A percentile compares a stretch with the other conserved stretches of the same genome.
Conservation (phyloP, 2,113 vertebrate species). For the Todiramphus saurophagus region DNA sequence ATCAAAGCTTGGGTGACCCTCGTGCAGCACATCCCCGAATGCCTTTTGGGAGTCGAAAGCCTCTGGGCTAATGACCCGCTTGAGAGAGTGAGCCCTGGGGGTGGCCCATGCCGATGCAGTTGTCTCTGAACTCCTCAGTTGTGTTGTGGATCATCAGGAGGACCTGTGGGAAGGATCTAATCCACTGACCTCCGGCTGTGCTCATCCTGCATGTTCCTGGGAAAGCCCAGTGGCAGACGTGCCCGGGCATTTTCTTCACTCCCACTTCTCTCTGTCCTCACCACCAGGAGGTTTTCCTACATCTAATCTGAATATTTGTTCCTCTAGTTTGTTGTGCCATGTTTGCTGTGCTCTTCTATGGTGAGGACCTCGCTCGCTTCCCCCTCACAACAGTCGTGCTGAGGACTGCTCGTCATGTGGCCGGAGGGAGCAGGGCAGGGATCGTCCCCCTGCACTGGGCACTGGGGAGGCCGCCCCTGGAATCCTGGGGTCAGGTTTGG, state of each 20-base stretch:
- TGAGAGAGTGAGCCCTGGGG: background rate
- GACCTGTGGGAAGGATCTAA: background rate
- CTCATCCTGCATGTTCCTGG: background rate
- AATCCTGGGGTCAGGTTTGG: no score
- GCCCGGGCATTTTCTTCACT: rapidly evolving
- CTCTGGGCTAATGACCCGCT: background rate
- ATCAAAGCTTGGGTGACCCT: background rate
- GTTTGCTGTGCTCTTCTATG: rapidly evolving
- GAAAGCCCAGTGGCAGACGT: rapidly evolving
- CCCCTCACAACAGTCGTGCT: background rate
- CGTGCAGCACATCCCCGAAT: rapidly evolving
- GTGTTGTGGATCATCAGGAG: rapidly evolving
- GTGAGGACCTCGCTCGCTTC: background rate
- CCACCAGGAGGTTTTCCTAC: background rate
- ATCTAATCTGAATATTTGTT: background rate
- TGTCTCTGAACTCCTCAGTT: background rate
- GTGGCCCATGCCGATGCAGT: rapidly evolving
- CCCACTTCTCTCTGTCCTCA: background rate
- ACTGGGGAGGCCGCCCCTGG: no score
- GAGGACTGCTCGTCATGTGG: background rate
- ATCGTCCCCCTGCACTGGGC: no score
- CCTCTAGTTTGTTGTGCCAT: rapidly evolving
- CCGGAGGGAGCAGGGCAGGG: no score
- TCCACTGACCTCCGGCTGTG: rapidly evolving
- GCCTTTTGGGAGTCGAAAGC: background rate